Evolutionary conservation across 1,140 invertebrate species (phyloP), one percentile per base, ranked within the genome.

Genomic region (Philotrypesis tridentata): DNA sequence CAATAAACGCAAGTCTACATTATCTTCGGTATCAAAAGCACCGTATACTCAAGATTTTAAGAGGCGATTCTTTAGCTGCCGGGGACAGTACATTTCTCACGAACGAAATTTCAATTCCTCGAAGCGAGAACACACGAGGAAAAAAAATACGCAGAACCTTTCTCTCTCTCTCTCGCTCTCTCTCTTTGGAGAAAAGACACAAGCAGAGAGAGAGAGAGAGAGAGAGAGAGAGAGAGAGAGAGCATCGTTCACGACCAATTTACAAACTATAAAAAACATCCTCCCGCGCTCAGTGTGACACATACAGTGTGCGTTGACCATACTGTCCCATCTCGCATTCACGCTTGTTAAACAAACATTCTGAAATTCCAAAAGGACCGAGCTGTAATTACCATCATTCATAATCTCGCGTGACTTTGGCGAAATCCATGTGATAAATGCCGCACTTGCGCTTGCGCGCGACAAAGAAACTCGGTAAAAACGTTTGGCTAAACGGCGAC

Each of bases 261-360:
- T 61, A 76, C 73, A 82, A 71, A 71, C 73, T 61, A 76, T 82
- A 82, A 76, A 82, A 82, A 76, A 60, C 4, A 12, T n/a, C 55
- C 23, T 23, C 68, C 31, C 27, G 27, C 61, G 12, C 27, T 3
- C 68, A 17, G 48, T 23, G 11, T n/a, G 48, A 55, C 48, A 55
- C 48, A 55, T 55, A 55, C 48, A 55, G 48, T 14, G 17, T 4
- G 17, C 48, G 48, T 55, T 55, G 48, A 21, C 21, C 48, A 8
- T 14, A 17, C 37, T 12, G 65, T 55, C 40, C 33, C 68, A 65
- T 67, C 61, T 73, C 79, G 37, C 71, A 37, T 80, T 80, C 79
- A 76, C 72, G 73, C 80, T 76, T 76, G 80, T 82, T 82, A 71
- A 71, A 82, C 80, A 82, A 82, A 82, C 73, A 76, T 74, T 33